phyloP scores from a whole-genome alignment of 1,140 invertebrate genomes.

The Batillaria attramentaria region DNA sequence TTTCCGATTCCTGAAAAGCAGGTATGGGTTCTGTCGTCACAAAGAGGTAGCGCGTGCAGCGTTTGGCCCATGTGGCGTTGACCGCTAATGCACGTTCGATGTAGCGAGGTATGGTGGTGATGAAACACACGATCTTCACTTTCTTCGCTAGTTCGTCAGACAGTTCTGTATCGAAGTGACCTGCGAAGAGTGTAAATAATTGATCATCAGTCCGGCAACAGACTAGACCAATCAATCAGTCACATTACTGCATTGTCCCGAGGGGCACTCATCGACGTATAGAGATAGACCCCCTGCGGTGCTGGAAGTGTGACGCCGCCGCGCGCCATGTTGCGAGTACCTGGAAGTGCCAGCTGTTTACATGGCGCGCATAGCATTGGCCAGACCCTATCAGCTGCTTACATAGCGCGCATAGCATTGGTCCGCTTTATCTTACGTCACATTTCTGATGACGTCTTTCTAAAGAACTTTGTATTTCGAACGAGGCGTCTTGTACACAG shows the following conservation, averaged over 20 bases:
- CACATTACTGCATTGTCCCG: neutral
- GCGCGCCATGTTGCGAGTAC: too few species aligned
- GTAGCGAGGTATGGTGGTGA: slow-evolving; percentile 3
- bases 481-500: too few species aligned
- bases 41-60: slow-evolving; percentile 18
- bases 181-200: neutral
- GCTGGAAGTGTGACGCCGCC: neutral
- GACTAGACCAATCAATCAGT: neutral
- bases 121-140: slow-evolving; percentile 26
- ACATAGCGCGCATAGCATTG: too few species aligned
- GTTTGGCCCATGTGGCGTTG: slow-evolving; percentile 15
- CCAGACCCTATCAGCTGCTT: too few species aligned
- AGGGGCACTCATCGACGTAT: neutral
- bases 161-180: neutral
- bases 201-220: neutral
- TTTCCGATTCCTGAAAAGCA: neutral
- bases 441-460: too few species aligned
- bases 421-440: too few species aligned
- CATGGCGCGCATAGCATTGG: too few species aligned
- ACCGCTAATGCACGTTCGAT: slow-evolving; percentile 10
- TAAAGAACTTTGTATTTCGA: too few species aligned
- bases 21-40: slow-evolving; percentile 22
- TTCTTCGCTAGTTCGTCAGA: slow-evolving; percentile 3
- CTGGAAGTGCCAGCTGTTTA: too few species aligned
- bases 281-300: neutral